Evolutionary conservation across 2,888 invertebrate genomes (phyloP), one percentile per base, ranked within the genome.

Genomic region (Adela reaumurella): DNA sequence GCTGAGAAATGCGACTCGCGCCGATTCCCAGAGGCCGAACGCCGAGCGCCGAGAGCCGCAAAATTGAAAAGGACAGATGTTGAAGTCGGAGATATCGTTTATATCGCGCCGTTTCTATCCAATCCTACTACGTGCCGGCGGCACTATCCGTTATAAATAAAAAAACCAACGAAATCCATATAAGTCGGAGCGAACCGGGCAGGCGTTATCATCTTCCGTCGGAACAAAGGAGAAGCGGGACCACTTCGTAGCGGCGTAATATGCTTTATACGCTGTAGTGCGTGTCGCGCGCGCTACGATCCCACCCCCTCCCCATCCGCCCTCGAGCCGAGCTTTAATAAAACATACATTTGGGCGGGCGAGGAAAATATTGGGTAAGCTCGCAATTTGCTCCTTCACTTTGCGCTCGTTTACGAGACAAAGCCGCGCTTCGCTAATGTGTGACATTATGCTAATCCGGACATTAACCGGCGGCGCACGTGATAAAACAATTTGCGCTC

Each of bases 181-280:
- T 77, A 74, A 77, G 72, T 73, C 65, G 70, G 65, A 67, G 67
- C 74, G 73, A 77, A 74, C 71, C 69, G 68, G 70, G 70, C 72
- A 76, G 70, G 74, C 76, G 76, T 76, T 76, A 78, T 78, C 74
- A 76, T 77, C 74, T 64, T 67, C 68, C 74, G 76, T 67, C 60
- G 70, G 77, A 78, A 78, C 78, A 78, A 78, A 72, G 78, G 77
- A 77, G 76, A 78, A 76, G 77, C 76, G 71, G 77, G 76, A 77
- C 78, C 77, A 76, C 77, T 78, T 78, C 78, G 78, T 78, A 78
- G 78, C 77, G 77, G 78, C 78, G 78, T 78, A 78, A 78, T 78
- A 78, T 78, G 78, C 78, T 78, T 78, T 77, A 78, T 77, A 77
- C 76, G 73, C 73, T 78, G 77, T 74, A 77, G 72, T 77, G 77